Percentiles rank a stretch among this genome's conserved stretches.
These are phyloP conservation scores for Guaruba guarouba DNA, from an alignment of 2,113 vertebrate species.

Conservation along the genomic window DNA sequence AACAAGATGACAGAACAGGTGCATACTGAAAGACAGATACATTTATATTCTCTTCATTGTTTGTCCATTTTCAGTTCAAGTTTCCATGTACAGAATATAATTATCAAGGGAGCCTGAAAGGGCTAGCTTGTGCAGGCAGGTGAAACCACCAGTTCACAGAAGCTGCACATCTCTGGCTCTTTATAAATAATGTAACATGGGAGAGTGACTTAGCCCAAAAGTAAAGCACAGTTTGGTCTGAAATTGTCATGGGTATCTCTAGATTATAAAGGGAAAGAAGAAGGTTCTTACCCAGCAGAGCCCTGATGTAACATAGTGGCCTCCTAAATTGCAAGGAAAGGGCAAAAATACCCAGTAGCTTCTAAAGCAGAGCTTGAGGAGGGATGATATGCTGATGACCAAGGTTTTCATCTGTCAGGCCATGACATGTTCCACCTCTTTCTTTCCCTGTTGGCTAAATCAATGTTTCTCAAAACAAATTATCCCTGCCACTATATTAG, in stretches of 20 bases:
- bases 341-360: background rate
- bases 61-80: background rate
- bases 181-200: background rate
- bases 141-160: background rate
- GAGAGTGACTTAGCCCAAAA: background rate
- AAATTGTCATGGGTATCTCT: background rate
- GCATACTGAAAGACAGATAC: background rate
- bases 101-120: background rate
- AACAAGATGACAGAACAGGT: slow-evolving; percentile 21
- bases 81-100: background rate
- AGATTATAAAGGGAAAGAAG: background rate
- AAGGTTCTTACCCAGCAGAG: background rate
- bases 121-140: background rate
- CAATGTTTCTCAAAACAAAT: background rate
- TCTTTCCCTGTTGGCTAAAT: background rate
- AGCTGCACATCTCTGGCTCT: background rate
- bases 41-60: slow-evolving; percentile 11
- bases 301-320: background rate
- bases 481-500: background rate
- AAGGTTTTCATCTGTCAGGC: background rate
- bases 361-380: background rate
- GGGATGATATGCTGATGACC: background rate
- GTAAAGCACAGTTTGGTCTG: background rate
- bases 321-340: background rate
- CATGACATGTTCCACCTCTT: background rate